These are phyloP conservation scores for Ophthalmolycus amberensis DNA, from an alignment of 2,113 vertebrate species.

Conservation along the genomic window DNA sequence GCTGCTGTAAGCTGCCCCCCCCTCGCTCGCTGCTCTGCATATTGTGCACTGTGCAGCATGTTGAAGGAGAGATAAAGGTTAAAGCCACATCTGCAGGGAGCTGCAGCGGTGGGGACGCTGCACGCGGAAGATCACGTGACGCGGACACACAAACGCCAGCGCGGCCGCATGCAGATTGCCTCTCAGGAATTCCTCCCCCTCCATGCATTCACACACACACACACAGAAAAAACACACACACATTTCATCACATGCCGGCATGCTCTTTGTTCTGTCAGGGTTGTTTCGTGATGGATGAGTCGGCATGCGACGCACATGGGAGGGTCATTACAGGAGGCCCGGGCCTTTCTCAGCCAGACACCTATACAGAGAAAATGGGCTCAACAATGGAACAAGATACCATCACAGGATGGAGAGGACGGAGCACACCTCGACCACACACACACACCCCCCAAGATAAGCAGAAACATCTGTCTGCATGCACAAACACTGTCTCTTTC, in stretches of 20 bases:
- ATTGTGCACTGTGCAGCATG: conserved; percentile 51
- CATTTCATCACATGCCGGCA: conserved; percentile 1
- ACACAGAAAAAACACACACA: neutral
- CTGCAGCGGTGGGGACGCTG: conserved; percentile 17
- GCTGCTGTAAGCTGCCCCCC: conserved; percentile 46
- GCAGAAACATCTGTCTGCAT: conserved; percentile 42
- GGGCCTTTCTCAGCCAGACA: conserved; percentile 28
- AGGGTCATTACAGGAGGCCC: conserved; percentile 65
- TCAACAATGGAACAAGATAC: conserved; percentile 45
- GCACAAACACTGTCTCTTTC: neutral
- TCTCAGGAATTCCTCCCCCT: neutral
- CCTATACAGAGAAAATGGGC: conserved; percentile 37
- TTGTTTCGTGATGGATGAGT: conserved; percentile 72
- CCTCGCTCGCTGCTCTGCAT: conserved; percentile 31
- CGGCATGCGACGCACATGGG: conserved; percentile 31
- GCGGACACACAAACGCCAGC: neutral
- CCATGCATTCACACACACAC: conserved; percentile 1
- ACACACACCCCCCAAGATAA: conserved; percentile 2
- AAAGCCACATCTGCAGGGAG: conserved; percentile 67
- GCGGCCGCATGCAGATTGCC: fast-evolving
- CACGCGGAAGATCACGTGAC: neutral
- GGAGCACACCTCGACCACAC: neutral
- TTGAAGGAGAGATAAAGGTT: conserved; percentile 81
- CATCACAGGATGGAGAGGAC: conserved; percentile 40
- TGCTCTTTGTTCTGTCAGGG: conserved; percentile 62